Base-by-base conservation (phyloP, 2,113 vertebrate genomes). In the Rhadina sibilatrix region DNA sequence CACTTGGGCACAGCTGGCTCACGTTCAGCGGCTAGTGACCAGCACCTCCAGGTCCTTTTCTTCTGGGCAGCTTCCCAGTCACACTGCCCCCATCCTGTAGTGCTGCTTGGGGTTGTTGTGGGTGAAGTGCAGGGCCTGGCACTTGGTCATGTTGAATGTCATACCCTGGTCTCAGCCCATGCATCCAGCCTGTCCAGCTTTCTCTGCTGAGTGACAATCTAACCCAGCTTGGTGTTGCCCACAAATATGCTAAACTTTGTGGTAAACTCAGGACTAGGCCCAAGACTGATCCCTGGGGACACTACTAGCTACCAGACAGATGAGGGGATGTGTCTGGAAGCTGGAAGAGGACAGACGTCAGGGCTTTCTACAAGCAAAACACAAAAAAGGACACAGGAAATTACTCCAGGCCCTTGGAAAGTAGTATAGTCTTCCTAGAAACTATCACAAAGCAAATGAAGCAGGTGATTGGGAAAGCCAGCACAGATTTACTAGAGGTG, bases 191-290 rank as follows among this genome's bases (percentile, higher is more conserved):
- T 28, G 37, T 7, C 37, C 33, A 44, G 18, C 54, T 81, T 37
- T 56, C 33, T 72, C 44, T 50, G 27, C 44, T 44, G 31, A 37
- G 37, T 2, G 7, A 38, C 38, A 66, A 11, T 35, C 38, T 30
- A 57, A 46, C 19, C 33, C 52, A 59, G 7, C 15, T 44, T 65
- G 37, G 19, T 59, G 37, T 66, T 0, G 0, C 52, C 37, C 46
- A 38, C 3, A 9, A 59, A 52, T 59, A 24, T 66, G 46, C 23
- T 52, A 38, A 28, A 37, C 15, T 25, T 60, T 37, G 24, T 16
- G 6, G 15, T 59, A 31, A 18, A 66, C 12, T 80, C 4, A 37
- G 50, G 31, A 37, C 18, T 37, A 18, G 22, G 15, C 23, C 52
- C 33, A 60, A 28, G 38, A 40, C n/a, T 89, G 61, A 35, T 68